Evolutionary conservation across 2,888 invertebrate species (phyloP), one percentile per base, ranked within the genome.

Genomic region (Clistopyga incitator): DNA sequence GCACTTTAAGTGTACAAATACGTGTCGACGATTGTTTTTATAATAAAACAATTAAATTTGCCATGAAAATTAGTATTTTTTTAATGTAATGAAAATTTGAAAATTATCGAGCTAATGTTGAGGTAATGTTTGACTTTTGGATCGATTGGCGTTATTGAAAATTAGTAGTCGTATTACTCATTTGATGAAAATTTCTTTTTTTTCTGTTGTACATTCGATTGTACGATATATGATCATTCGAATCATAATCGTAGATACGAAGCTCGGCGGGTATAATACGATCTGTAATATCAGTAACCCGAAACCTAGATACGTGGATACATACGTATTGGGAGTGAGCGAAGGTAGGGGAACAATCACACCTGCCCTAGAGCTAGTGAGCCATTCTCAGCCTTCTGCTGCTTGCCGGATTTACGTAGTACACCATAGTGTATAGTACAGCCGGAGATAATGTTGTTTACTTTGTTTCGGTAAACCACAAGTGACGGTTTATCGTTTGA

Each of bases 401-500:
- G 45, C 45, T 34, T 25, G 59, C 38, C 50, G 45, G 47, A 59
- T 52, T 8, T 50, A 61, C 65, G 45, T 38, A 15, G 11, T 50
- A 50, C 6, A 50, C 18, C 38, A 18, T 3, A 23, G 54, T 34
- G 61, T 68, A 67, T 38, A 81, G 71, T 74, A 65, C 78, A 82
- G 77, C 75, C 78, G 79, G 75, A 79, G 89, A 88, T 89, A 88
- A 87, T 88, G 85, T 84, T 88, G 88, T 87, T 88, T 87, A 86
- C 88, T 85, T 88, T 89, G 86, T 87, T 89, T 88, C 84, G 85
- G 87, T 88, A 88, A 89, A 89, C 87, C 87, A 78, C 77, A 59
- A 78, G 70, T 82, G 85, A 78, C 70, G 78, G 64, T 72, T 79
- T 79, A 79, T 79, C 72, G 78, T 78, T 78, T 64, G 61, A 64